phyloP scores from a whole-genome alignment of 2,888 invertebrate genomes.

The Mythimna loreyi region DNA sequence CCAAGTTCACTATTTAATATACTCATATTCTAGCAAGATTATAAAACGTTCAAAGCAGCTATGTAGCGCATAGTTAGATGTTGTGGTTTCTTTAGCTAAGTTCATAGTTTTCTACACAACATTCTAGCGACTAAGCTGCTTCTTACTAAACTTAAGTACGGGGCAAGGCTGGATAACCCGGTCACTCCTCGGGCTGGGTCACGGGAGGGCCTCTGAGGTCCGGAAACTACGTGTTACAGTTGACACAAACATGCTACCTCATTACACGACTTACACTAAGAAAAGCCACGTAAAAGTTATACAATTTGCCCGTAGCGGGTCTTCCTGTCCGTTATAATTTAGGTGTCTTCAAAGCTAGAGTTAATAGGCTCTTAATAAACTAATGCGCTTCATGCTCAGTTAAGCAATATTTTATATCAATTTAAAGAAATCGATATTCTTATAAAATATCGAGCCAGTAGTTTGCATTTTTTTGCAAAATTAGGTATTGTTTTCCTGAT shows the following conservation, averaged over 20 bases:
- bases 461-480: too few species aligned
- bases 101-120: neutral
- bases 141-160: conserved; percentile 44
- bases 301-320: too few species aligned
- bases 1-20: neutral
- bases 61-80: neutral
- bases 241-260: conserved; percentile 6
- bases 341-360: too few species aligned
- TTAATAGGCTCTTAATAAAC: too few species aligned
- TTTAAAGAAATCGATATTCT: too few species aligned
- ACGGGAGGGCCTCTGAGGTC: conserved; percentile 53
- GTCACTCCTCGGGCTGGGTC: conserved; percentile 56
- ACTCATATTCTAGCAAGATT: neutral
- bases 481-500: too few species aligned
- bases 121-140: conserved; percentile 15
- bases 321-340: too few species aligned
- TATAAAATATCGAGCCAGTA: too few species aligned
- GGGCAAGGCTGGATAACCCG: conserved; percentile 55
- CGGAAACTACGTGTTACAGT: conserved; percentile 22
- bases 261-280: conserved; percentile 5
- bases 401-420: too few species aligned
- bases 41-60: neutral
- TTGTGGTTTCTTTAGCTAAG: neutral
- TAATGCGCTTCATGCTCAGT: too few species aligned
- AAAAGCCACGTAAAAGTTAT: neutral